These are phyloP conservation scores for Tylochromis polylepis DNA, from an alignment of 2,113 vertebrate genomes.

Conservation along the genomic window DNA sequence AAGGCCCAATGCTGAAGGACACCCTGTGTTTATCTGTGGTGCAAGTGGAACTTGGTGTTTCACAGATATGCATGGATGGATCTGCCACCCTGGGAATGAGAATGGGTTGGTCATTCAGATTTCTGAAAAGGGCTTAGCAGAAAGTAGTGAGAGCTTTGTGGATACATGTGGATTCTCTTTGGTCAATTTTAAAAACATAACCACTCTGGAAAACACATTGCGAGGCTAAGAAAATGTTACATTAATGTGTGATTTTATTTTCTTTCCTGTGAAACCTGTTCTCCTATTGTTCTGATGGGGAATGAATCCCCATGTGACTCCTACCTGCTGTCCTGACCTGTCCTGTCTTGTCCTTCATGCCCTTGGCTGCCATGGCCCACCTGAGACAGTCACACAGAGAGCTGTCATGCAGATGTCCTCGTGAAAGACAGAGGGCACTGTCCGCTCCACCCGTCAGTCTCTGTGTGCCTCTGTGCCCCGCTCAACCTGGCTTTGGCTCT, in stretches of 20 bases:
- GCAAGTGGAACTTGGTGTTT: neutral
- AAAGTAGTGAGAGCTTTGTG: neutral
- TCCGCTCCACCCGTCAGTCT: conserved; percentile 54
- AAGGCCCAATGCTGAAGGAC: neutral
- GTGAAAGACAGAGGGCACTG: conserved; percentile 56
- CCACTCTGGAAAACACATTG: neutral
- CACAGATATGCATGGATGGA: neutral
- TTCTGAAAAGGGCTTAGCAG: neutral
- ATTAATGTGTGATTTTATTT: conserved; percentile 6
- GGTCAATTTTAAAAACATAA: neutral
- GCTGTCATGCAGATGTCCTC: conserved; percentile 40
- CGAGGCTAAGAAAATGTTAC: neutral
- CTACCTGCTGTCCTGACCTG: conserved; percentile 53
- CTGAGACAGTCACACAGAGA: conserved; percentile 61
- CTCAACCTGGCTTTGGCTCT: conserved; percentile 60
- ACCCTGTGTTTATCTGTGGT: neutral
- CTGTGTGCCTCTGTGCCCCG: conserved; percentile 56
- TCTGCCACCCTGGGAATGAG: neutral
- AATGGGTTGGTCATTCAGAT: neutral
- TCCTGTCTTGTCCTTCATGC: conserved; percentile 45
- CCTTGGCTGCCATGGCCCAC: conserved; percentile 60
- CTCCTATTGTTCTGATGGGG: conserved; percentile 17
- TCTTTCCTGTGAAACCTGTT: conserved; percentile 24
- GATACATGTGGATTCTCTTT: neutral
- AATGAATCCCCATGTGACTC: neutral